Percentiles rank a stretch among this genome's conserved stretches.
phyloP scores from a whole-genome alignment of 1,140 invertebrate species.

The Leptinotarsa undecemlineata region DNA sequence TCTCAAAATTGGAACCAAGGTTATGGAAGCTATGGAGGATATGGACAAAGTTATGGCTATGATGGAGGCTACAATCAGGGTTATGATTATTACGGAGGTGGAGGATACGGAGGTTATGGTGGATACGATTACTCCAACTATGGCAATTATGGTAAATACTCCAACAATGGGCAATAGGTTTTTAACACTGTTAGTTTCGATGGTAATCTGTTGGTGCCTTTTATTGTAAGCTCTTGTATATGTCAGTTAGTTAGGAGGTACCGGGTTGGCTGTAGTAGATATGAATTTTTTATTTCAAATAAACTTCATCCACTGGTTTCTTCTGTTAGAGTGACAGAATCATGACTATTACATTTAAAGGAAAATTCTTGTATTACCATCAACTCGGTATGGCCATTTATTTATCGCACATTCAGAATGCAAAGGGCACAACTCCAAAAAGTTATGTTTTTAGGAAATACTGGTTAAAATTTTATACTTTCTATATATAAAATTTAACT shows the following conservation, averaged over 20 bases:
- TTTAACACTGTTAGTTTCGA: not conserved
- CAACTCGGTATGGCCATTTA: not conserved
- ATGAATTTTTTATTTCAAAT: not conserved
- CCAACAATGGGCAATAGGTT: not conserved
- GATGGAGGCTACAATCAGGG: slow-evolving; percentile 65
- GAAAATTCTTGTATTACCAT: not conserved
- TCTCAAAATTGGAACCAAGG: slow-evolving; percentile 38
- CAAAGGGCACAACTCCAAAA: no score
- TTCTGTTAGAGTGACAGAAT: no score
- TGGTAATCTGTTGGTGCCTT: not conserved
- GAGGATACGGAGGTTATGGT: slow-evolving; percentile 79
- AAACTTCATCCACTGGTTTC: no score
- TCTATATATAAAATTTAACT: no score
- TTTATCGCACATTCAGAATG: no score
- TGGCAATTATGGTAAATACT: slow-evolving; percentile 15
- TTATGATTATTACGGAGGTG: slow-evolving; percentile 57
- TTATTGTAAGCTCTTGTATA: not conserved
- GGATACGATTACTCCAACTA: slow-evolving; percentile 57
- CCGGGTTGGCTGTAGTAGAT: not conserved
- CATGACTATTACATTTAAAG: no score
- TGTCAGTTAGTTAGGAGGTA: not conserved
- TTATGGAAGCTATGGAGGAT: slow-evolving; percentile 60
- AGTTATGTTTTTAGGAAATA: no score
- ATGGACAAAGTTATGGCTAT: slow-evolving; percentile 63
- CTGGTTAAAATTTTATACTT: no score